Base-by-base conservation (phyloP, 37 sponge, comb jelly and placozoan species). In the Spongilla lacustris region DNA sequence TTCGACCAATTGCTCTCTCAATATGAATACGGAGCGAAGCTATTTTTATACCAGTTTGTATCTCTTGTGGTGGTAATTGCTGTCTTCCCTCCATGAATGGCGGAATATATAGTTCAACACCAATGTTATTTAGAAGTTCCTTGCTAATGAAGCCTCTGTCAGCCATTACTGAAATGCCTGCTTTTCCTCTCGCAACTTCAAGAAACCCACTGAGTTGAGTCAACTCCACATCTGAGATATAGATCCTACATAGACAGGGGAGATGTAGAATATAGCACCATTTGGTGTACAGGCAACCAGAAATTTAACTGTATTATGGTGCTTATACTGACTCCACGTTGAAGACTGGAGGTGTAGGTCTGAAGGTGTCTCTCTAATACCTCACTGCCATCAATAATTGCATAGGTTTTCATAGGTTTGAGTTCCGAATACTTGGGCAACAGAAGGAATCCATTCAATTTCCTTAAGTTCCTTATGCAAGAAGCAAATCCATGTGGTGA, bases 181-280 rank as follows among this genome's bases (percentile, higher is more conserved):
- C 73, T 71, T 80, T 79, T 30, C 69, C 80, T 26, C 69, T 21
- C 10, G 78, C 27, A 22, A 9, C 6, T 11, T 5, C 17, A 9
- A 86, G 50, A 13, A 86, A 36, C 0, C 87, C 87, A 86, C 49
- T 30, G 22, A 27, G 0, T 5, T 73, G n/a, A 22, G 74, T 79
- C 2, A 86, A 73, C 36, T 86, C 80, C 1, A 70, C 74, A 69
- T 86, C 87, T n/a, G n/a, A 67, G 87, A 86, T 33, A 86, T 86
- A 17, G 80, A 86, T 25, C 80, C 80, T 10, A 79, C 81, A 71
- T 79, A 86, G 0, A 79, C 73, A 11, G 36, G 87, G 21, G 80
- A 71, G 0, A 86, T 79, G 49, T 27, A 86, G 31, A 36, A 36
- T 24, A 86, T 72, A 13, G 50, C 49, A 2, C 87, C 80, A 41